Conservation (phyloP, 2,888 invertebrate genomes). For the Callosobruchus maculatus region DNA sequence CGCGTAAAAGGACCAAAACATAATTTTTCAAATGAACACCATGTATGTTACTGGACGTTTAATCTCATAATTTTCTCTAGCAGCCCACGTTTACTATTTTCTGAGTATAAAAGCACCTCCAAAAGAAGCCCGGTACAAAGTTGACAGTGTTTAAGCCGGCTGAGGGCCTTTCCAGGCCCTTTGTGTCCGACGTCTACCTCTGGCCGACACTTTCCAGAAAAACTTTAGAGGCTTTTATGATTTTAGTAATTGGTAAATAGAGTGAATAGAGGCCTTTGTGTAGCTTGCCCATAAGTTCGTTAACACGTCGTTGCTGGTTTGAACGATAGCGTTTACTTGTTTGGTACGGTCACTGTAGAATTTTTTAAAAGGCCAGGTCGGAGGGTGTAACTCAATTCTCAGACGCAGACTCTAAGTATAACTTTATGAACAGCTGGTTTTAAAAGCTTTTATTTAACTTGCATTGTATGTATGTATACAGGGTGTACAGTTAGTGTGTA, state of each 20-base stretch:
- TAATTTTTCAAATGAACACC: too few relatives aligned
- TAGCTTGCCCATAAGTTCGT: neutral
- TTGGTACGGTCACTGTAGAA: neutral
- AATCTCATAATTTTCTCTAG: neutral
- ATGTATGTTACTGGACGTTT: too few relatives aligned
- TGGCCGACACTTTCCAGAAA: neutral
- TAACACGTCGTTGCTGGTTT: neutral
- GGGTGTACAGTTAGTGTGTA: too few relatives aligned
- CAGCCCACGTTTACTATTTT: neutral
- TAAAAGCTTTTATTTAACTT: too few relatives aligned
- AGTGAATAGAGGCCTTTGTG: neutral
- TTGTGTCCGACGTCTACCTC: neutral
- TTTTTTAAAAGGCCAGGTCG: neutral
- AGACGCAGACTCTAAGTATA: too few relatives aligned
- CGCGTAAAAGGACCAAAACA: too few relatives aligned
- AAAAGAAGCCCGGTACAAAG: neutral
- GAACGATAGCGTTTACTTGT: neutral
- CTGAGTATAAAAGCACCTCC: neutral
- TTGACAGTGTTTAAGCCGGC: neutral
- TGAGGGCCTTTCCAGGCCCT: neutral
- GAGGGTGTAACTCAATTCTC: too few relatives aligned
- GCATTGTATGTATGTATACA: too few relatives aligned
- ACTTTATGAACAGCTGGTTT: too few relatives aligned
- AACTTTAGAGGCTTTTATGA: neutral
- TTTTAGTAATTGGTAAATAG: neutral